These are phyloP conservation scores for Ptychobarbus kaznakovi DNA, from an alignment of 2,797 vertebrate species.

Conservation along the genomic window DNA sequence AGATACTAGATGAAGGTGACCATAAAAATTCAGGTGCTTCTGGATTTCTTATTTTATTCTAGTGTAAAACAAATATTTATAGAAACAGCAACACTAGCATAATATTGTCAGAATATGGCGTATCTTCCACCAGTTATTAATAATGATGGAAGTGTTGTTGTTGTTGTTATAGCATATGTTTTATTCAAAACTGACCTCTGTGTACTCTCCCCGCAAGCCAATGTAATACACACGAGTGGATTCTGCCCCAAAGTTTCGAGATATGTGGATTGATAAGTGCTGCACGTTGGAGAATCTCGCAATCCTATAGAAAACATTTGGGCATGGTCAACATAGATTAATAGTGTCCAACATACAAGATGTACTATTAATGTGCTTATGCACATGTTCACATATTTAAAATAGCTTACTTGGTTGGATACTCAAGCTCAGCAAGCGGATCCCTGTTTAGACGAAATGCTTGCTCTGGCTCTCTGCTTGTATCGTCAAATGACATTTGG, in stretches of 20 bases:
- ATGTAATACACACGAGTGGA: slow-evolving; percentile 93
- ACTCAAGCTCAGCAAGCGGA: slow-evolving; percentile 87
- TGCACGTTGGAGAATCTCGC: slow-evolving; percentile 91
- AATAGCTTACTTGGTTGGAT: slow-evolving; percentile 89
- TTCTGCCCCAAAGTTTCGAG: slow-evolving; percentile 93
- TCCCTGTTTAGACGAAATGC: slow-evolving; percentile 92
- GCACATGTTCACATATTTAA: background rate
- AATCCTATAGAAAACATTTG: slow-evolving; percentile 78
- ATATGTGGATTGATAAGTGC: slow-evolving; percentile 95
- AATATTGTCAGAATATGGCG: no score
- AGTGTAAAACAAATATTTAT: background rate
- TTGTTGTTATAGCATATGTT: background rate
- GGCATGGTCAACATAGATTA: background rate
- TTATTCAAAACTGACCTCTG: slow-evolving; percentile 80
- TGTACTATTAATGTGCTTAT: background rate
- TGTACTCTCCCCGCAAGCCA: slow-evolving; percentile 92
- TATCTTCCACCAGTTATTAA: background rate
- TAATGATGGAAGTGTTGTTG: background rate
- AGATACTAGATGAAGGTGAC: background rate
- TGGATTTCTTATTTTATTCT: background rate
- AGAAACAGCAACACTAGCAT: background rate
- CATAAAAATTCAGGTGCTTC: background rate
- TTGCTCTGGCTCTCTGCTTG: slow-evolving; percentile 91
- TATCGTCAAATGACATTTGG: slow-evolving; percentile 96
- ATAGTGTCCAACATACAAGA: background rate